These are phyloP conservation scores for Pachyuromys duprasi DNA, from an alignment of 2,797 vertebrate genomes.

Conservation along the genomic window DNA sequence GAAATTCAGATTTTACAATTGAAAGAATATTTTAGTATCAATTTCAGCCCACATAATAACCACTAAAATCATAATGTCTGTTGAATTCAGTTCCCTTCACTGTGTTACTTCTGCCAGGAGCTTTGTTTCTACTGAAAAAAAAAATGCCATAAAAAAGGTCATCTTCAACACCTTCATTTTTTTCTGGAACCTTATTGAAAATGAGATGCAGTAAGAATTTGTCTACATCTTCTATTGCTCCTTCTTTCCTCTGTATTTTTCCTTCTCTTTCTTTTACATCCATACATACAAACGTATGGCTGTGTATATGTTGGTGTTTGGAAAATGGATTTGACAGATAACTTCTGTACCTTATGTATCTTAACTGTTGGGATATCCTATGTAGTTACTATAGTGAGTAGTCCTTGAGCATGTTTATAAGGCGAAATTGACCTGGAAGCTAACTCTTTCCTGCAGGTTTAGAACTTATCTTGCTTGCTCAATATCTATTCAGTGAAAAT, in stretches of 20 bases:
- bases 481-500: neutral
- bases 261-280: neutral
- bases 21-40: neutral
- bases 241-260: neutral
- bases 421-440: neutral
- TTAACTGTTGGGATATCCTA: no score
- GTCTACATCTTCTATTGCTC: neutral
- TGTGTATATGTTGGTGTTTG: neutral
- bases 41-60: neutral
- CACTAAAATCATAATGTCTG: neutral
- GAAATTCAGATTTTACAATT: neutral
- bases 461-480: neutral
- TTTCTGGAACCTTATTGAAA: neutral
- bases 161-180: neutral
- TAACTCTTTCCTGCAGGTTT: neutral
- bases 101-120: neutral
- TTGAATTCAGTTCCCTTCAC: conserved; percentile 24
- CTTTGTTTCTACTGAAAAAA: neutral
- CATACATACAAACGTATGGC: neutral
- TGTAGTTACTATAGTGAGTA: neutral
- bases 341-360: rapidly evolving
- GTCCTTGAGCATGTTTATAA: neutral
- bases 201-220: neutral
- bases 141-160: neutral
- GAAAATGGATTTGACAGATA: neutral